Conservation (phyloP, 2,888 invertebrate genomes). For the Pristionchus fissidentatus region DNA sequence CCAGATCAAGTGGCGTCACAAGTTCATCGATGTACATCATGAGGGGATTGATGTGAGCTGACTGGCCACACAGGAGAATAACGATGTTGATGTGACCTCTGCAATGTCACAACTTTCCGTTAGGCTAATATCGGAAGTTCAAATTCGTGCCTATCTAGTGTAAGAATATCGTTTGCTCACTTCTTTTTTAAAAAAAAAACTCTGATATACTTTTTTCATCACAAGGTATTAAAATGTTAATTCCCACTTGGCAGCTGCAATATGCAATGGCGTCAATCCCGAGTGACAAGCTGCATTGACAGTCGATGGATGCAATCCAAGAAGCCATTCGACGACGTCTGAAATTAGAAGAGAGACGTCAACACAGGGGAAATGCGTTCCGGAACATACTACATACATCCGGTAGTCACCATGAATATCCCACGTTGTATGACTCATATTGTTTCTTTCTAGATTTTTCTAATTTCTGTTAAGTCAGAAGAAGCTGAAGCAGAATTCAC, state of each 20-base stretch:
- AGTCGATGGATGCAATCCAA: constrained; percentile 86
- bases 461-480: too few species aligned
- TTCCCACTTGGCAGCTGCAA: constrained; percentile 79
- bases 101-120: neutral
- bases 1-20: constrained; percentile 70
- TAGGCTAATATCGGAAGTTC: neutral
- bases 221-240: neutral
- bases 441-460: too few species aligned
- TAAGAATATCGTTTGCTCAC: neutral
- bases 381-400: neutral
- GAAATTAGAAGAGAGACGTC: neutral
- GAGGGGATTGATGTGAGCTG: constrained; percentile 66
- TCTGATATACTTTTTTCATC: neutral
- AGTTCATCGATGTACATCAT: constrained; percentile 66
- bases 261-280: constrained; percentile 91
- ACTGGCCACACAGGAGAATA: constrained; percentile 80
- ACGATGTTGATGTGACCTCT: constrained; percentile 92
- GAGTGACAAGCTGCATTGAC: constrained; percentile 90
- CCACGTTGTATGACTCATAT: too few species aligned
- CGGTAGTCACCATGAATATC: too few species aligned
- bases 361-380: neutral
- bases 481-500: neutral
- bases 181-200: neutral
- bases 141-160: neutral
- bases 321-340: constrained; percentile 90